Evolutionary conservation across 2,797 vertebrate genomes (phyloP).

Genomic region (Smutsia temminckii): DNA sequence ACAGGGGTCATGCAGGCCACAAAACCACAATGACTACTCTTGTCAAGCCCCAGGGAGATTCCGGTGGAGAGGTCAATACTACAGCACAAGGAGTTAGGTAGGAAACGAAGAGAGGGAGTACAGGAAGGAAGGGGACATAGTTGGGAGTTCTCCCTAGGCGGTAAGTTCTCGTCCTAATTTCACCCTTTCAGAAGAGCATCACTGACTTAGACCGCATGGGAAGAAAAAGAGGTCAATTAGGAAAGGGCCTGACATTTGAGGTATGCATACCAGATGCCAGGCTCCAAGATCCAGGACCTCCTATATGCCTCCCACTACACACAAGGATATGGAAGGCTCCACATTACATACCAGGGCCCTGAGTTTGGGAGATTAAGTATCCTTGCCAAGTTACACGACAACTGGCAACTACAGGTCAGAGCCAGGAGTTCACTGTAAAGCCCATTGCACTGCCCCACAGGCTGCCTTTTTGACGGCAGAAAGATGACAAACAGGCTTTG

Average conservation of each 20-base stretch:
- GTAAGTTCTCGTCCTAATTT: not conserved
- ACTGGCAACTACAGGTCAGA: not conserved
- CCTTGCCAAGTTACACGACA: not conserved
- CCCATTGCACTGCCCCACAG: not conserved
- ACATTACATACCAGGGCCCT: not conserved
- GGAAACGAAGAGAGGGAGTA: not conserved
- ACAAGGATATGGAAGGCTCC: fast-evolving
- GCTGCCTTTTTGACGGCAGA: not conserved
- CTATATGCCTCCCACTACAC: not conserved
- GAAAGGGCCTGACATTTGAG: not conserved
- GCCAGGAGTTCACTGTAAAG: not conserved
- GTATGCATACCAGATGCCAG: not conserved
- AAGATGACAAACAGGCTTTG: not conserved
- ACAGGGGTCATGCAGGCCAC: not conserved
- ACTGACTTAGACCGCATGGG: not conserved
- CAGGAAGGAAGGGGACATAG: not conserved
- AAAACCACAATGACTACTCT: not conserved
- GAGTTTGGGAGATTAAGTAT: not conserved
- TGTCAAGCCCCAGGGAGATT: not conserved
- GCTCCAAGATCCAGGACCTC: not conserved
- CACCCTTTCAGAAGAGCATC: not conserved
- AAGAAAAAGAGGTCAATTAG: not conserved
- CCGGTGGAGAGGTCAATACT: not conserved
- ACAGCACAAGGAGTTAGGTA: not conserved
- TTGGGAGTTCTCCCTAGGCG: not conserved